phyloP scores from a whole-genome alignment of 2,113 vertebrate species.

The Oryctolagus cuniculus region DNA sequence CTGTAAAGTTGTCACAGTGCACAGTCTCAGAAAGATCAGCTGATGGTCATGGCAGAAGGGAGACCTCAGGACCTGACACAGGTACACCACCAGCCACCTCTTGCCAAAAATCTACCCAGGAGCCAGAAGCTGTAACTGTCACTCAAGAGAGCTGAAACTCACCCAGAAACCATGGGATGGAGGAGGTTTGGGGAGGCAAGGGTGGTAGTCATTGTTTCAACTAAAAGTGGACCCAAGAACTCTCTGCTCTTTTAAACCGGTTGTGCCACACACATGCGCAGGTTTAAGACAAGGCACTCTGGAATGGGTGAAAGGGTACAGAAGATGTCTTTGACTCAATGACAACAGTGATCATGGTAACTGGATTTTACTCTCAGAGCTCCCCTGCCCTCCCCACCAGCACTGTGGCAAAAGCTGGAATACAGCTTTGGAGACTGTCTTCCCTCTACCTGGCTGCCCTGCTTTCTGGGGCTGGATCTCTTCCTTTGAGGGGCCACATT shows the following conservation, averaged over 20 bases:
- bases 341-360: background rate
- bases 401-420: background rate
- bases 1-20: background rate
- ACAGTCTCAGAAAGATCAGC: background rate
- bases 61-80: background rate
- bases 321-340: background rate
- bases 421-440: background rate
- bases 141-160: conserved; percentile 45
- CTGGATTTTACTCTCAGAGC: background rate
- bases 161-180: background rate
- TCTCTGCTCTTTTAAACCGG: background rate
- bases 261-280: background rate
- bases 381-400: background rate
- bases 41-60: background rate
- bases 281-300: background rate
- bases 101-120: background rate
- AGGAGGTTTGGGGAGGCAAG: background rate
- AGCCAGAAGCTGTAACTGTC: background rate
- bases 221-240: background rate
- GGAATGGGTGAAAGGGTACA: background rate
- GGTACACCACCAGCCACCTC: background rate
- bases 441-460: background rate
- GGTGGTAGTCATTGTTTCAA: background rate
- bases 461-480: too few relatives aligned
- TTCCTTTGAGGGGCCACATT: background rate